Conservation (phyloP, 2,888 invertebrate genomes). For the Ophion obscuratus region DNA sequence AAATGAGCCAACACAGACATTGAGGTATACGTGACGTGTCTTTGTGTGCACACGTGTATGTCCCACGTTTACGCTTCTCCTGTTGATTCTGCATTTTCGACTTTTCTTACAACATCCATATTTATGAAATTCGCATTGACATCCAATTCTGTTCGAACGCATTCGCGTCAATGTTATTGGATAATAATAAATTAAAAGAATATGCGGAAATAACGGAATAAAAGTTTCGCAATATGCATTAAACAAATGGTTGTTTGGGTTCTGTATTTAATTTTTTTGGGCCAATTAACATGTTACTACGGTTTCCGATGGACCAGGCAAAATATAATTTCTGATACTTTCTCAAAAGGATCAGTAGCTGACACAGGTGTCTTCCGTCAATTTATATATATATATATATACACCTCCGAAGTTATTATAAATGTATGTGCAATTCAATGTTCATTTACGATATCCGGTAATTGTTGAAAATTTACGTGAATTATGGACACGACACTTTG, state of each 20-base stretch:
- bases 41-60: slow-evolving; percentile 3
- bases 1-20: slow-evolving; percentile 66
- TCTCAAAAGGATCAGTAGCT: slow-evolving; percentile 15
- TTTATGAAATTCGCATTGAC: not conserved
- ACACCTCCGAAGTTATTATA: not conserved
- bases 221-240: not conserved
- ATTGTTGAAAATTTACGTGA: slow-evolving; percentile 13
- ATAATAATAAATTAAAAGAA: not conserved
- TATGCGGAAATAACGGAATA: not conserved
- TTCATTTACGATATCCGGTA: slow-evolving; percentile 12
- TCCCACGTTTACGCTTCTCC: not conserved
- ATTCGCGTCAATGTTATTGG: not conserved
- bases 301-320: not conserved
- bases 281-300: not conserved
- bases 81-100: not conserved
- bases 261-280: not conserved
- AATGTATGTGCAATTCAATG: not conserved
- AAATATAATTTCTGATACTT: slow-evolving; percentile 45
- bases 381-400: not conserved
- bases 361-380: not conserved
- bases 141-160: not conserved
- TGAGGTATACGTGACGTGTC: slow-evolving; percentile 32
- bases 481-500: slow-evolving; percentile 20
- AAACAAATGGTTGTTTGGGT: not conserved
- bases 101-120: slow-evolving; percentile 9